Percentiles rank a stretch among this genome's conserved stretches.
Evolutionary conservation across 2,113 vertebrate species (phyloP).

Genomic region (Vombatus ursinus): DNA sequence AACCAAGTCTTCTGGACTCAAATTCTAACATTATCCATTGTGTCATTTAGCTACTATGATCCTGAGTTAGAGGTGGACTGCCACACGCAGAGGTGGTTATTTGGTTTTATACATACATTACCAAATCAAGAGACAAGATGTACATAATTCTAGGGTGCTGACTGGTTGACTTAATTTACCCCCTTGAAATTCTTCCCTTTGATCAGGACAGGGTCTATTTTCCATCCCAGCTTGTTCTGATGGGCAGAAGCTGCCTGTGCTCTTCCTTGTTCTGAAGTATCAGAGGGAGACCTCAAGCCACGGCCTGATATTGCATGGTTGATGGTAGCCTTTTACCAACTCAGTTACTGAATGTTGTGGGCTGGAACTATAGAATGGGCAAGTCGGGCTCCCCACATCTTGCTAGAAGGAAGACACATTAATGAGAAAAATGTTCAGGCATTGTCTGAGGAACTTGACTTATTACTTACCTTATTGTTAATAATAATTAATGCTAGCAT

Average conservation of each 20-base stretch:
- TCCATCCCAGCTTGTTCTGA: background rate
- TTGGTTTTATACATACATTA: background rate
- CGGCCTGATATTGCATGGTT: background rate
- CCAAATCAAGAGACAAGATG: background rate
- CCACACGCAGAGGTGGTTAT: background rate
- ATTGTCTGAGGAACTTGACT: background rate
- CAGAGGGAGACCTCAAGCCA: background rate
- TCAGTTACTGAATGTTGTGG: background rate
- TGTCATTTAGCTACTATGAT: background rate
- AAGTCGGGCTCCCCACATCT: background rate
- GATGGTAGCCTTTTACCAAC: background rate
- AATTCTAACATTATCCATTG: background rate
- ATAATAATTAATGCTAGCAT: constrained; percentile 14
- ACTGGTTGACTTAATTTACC: background rate
- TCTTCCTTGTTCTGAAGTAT: background rate
- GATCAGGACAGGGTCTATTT: background rate
- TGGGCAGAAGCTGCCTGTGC: background rate
- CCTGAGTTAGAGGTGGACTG: background rate
- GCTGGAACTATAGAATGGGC: background rate
- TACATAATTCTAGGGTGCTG: background rate
- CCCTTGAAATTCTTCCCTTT: background rate
- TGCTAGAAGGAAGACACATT: background rate
- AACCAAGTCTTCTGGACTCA: background rate
- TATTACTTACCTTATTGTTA: background rate
- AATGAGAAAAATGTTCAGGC: background rate